Conservation (phyloP, 2,113 vertebrate genomes). For the Neopipo cinnamomea region DNA sequence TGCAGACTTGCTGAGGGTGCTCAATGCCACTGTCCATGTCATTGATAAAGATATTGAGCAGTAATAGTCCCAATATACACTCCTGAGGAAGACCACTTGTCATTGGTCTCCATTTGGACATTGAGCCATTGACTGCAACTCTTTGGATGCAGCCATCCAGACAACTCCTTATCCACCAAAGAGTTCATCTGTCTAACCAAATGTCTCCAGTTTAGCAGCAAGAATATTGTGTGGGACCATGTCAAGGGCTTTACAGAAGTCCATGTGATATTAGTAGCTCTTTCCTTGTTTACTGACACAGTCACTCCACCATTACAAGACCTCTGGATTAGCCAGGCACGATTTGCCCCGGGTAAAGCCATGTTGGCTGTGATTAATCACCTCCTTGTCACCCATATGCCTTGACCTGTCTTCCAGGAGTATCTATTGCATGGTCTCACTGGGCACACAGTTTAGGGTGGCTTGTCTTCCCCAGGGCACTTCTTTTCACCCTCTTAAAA, state of each 20-base stretch:
- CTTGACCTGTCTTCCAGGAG: neutral
- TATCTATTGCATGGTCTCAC: neutral
- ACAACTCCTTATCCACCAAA: neutral
- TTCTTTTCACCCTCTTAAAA: neutral
- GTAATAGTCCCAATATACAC: neutral
- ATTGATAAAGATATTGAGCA: neutral
- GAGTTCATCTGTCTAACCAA: neutral
- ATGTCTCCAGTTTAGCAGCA: neutral
- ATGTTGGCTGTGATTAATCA: neutral
- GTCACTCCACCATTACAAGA: neutral
- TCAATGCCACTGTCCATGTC: neutral
- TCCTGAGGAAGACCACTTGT: neutral
- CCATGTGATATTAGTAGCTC: neutral
- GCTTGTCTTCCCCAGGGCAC: neutral
- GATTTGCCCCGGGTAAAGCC: neutral
- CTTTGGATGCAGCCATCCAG: rapidly evolving
- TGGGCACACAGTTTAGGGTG: neutral
- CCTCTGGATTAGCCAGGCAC: neutral
- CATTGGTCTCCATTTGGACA: neutral
- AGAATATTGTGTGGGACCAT: neutral
- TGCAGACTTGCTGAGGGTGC: neutral
- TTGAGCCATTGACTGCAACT: neutral
- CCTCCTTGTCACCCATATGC: neutral
- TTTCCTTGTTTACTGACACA: neutral
- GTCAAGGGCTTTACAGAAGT: neutral